Base-by-base conservation (phyloP, 2,113 vertebrate genomes). In the Ophthalmolycus amberensis region DNA sequence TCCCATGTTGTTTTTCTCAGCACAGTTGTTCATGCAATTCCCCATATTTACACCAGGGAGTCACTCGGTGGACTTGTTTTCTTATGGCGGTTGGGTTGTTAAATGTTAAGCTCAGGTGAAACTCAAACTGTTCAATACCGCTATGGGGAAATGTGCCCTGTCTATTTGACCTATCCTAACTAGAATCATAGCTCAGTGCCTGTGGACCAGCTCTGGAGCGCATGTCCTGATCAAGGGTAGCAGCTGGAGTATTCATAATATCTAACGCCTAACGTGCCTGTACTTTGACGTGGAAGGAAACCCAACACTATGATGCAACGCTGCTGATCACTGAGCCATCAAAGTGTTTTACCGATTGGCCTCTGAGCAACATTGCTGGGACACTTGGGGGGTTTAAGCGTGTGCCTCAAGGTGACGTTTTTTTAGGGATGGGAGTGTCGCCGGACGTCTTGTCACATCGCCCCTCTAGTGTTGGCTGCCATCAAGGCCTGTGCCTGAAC, bases 1-100 rank as follows among this genome's bases (percentile, higher is more conserved):
- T 14, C 56, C 62, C 58, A 18, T 29, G n/a, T 69, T 67, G 32
- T 76, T 81, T 71, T 69, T 52, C 32, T 71, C 14, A 22, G 80
- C 22, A 62, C 25, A 58, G 63, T 10, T 71, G 27, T 79, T 71
- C 52, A 46, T 71, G 40, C 25, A 71, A 6, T n/a, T 25, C 16
- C 16, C 11, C 52, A 64, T 15, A 22, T 79, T 37, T 54, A 65
- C 18, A 77, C 32, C 6, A 54, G 2, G 9, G 34, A 75, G 58
- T 66, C 34, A 37, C 14, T 54, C 1, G 56, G 34, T 34, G 34
- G 34, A 9, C 44, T 27, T 54, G 1, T 46, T 34, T 7, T 42
- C 37, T 15, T 18, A n/a, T 69, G 37, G 15, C 46, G 34, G 6
- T 11, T n/a, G 4, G 12, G 10, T 48, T 25, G 3, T 42, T 38